Percentiles rank a stretch among this genome's conserved stretches.
phyloP scores from a whole-genome alignment of 1,140 invertebrate species.

The Euura saliciscinereae region DNA sequence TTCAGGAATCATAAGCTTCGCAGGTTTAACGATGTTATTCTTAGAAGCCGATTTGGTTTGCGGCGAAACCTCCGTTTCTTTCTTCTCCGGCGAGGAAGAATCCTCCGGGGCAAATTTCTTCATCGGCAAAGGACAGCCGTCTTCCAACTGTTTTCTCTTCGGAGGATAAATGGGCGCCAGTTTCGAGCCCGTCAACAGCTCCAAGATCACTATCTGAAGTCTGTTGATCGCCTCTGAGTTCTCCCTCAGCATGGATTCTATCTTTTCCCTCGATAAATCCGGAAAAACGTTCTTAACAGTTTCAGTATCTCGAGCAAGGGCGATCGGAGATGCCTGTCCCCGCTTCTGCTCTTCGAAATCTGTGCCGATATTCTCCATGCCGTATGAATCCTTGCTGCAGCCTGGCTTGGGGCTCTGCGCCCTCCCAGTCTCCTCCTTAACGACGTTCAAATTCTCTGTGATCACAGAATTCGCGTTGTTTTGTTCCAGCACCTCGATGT shows the following conservation, averaged over 20 bases:
- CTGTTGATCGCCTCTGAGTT: constrained; percentile 25
- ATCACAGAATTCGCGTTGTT: background rate
- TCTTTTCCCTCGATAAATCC: background rate
- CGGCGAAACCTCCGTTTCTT: background rate
- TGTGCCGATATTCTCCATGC: background rate
- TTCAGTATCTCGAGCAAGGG: background rate
- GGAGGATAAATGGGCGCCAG: background rate
- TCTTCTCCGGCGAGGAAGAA: background rate
- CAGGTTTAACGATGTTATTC: background rate
- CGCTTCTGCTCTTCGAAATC: background rate
- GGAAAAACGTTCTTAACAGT: background rate
- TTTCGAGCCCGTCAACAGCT: constrained; percentile 26
- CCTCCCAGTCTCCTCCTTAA: background rate
- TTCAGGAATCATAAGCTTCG: background rate
- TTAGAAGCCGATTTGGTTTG: no score
- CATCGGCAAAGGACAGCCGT: background rate
- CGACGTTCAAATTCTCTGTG: background rate
- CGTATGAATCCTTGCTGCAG: constrained; percentile 28
- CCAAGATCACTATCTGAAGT: constrained; percentile 29
- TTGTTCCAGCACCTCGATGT: constrained; percentile 4
- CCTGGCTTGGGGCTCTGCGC: constrained; percentile 30
- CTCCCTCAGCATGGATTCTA: constrained; percentile 15
- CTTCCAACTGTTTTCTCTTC: background rate
- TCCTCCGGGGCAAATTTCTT: background rate
- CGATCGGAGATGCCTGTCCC: background rate